A percentile compares a stretch with the other conserved stretches of the same genome.
Evolutionary conservation across 53 echinoderm and acorn worm species (phyloP).

Genomic region (Paracentrotus lividus): DNA sequence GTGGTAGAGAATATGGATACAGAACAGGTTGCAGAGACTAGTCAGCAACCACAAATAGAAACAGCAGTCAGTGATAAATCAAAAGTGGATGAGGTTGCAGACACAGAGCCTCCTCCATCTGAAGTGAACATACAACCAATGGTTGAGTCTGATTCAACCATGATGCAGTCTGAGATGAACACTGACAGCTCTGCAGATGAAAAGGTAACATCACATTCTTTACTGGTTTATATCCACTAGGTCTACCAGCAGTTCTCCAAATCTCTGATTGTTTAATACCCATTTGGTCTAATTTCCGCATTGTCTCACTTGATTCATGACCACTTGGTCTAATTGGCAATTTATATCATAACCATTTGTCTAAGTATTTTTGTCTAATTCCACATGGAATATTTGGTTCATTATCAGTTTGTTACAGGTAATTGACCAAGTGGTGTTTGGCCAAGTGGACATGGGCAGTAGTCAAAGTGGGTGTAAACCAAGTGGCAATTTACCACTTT

Average conservation of each 20-base stretch:
- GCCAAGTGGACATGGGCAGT: too few species aligned
- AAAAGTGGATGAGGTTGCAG: background rate
- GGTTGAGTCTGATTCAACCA: background rate
- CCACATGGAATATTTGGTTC: too few species aligned
- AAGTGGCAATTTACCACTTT: too few species aligned
- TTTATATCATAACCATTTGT: too few species aligned
- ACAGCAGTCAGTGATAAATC: background rate
- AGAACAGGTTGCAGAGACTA: background rate
- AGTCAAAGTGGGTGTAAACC: too few species aligned
- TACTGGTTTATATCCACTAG: background rate
- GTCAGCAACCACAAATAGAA: background rate
- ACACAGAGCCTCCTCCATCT: background rate
- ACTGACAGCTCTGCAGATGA: background rate
- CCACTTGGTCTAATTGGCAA: too few species aligned
- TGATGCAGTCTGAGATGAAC: background rate
- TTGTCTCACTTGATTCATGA: too few species aligned
- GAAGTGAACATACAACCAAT: background rate
- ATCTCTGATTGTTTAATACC: too few species aligned
- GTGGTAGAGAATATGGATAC: background rate
- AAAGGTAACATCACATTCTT: slow-evolving; percentile 27
- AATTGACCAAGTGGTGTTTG: too few species aligned
- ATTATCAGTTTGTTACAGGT: too few species aligned
- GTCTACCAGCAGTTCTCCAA: background rate
- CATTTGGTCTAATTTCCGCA: too few species aligned
- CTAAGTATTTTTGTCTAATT: too few species aligned